Evolutionary conservation across 2,888 invertebrate genomes (phyloP), one percentile per base, ranked within the genome.

Genomic region (Globia sparganii): DNA sequence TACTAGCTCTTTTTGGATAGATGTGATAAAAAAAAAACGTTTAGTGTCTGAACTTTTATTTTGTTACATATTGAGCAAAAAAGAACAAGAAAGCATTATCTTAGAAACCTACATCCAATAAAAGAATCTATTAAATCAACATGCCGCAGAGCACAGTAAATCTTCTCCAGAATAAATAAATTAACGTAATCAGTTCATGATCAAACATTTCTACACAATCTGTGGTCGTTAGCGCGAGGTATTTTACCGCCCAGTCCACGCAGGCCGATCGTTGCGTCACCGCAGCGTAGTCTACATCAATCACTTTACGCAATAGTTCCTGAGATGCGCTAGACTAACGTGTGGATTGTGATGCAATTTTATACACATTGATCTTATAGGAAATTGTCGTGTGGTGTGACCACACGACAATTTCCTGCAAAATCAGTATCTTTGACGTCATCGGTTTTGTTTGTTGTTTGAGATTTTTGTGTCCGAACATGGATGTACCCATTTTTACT

Each of bases 251-350:
- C 4, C 56, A 31, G 49, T 28, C 64, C 68, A 77, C 84, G 66
- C 78, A 25, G 56, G 4, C 70, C 31, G 31, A 68, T 40, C 61
- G 64, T 84, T 87, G 71, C 84, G 66, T 84, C 69, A 84, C 9
- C 61, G 49, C 58, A 59, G 58, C 53, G 64, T 80, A 64, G 58
- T 40, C 74, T 34, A 69, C 87, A 84, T 84, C 87, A 79, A 84
- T 84, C 84, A 80, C 28, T 28, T 86, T 84, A 43, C 76, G 69
- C 76, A 86, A 84, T 77, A 69, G 59, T 76, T 79, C 75, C 80
- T 76, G 65, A 73, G 87, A 84, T 79, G 86, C 69, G 58, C 59
- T 67, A 59, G 62, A 56, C 59, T 75, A n/a, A 69, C 46, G 53
- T 46, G 56, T 25, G 31, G 58, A 49, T 21, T 80, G 46, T 84